Percentiles rank a stretch among this genome's conserved stretches.
Conservation (phyloP, 2,113 vertebrate genomes). For the Pangasianodon hypophthalmus region DNA sequence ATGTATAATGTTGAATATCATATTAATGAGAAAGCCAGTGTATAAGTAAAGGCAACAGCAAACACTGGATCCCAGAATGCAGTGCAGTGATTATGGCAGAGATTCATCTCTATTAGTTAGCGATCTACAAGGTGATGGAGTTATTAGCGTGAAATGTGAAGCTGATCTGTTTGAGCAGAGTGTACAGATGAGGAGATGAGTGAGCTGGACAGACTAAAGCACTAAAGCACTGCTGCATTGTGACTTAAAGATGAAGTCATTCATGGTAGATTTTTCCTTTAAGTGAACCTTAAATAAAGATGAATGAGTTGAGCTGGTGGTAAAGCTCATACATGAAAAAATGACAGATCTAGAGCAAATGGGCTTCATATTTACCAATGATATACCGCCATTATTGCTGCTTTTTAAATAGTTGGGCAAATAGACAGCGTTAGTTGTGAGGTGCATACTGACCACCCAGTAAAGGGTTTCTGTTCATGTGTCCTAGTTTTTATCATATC, state of each 20-base stretch:
- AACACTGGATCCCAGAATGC: neutral
- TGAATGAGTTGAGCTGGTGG: neutral
- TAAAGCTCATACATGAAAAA: neutral
- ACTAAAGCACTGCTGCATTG: neutral
- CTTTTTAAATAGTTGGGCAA: neutral
- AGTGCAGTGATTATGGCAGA: neutral
- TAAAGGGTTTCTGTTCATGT: neutral
- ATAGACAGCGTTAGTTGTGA: neutral
- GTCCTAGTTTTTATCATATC: neutral
- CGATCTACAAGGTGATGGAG: neutral
- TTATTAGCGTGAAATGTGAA: neutral
- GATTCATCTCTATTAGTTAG: neutral
- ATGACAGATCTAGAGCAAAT: neutral
- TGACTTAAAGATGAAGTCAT: neutral
- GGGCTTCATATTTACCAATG: neutral
- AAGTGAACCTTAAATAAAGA: neutral
- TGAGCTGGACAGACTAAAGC: neutral
- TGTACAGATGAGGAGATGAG: neutral
- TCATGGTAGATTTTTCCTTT: neutral
- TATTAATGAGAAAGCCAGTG: neutral
- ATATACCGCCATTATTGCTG: neutral
- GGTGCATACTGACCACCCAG: neutral
- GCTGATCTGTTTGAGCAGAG: neutral
- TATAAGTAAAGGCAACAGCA: neutral
- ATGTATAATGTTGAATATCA: neutral